A percentile compares a stretch with the other conserved stretches of the same genome.
Conservation (phyloP, 2,113 vertebrate species). For the Scomber japonicus region DNA sequence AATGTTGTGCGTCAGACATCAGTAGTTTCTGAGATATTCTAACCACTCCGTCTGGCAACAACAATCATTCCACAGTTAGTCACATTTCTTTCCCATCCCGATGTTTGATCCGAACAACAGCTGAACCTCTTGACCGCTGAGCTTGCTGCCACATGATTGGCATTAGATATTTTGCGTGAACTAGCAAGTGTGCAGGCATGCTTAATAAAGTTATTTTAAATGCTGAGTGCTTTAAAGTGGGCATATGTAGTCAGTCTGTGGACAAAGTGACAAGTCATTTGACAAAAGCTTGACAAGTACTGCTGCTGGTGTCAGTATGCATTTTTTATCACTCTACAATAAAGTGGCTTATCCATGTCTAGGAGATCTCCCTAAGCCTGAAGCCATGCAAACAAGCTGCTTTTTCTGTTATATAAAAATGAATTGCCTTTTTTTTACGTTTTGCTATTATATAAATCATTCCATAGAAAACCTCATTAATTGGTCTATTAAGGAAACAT, state of each 20-base stretch:
- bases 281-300: not conserved
- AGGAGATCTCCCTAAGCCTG: not conserved
- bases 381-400: slow-evolving; percentile 22
- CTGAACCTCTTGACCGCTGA: too few species aligned
- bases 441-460: slow-evolving; percentile 61
- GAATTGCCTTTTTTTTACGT: slow-evolving; percentile 57
- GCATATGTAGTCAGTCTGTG: not conserved
- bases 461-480: slow-evolving; percentile 70
- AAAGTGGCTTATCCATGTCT: slow-evolving; percentile 11
- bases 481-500: slow-evolving; percentile 67
- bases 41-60: too few species aligned
- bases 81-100: too few species aligned
- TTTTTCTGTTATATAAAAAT: slow-evolving; percentile 36
- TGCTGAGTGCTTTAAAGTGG: too few species aligned
- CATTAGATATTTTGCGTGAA: too few species aligned
- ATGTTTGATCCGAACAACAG: too few species aligned
- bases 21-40: too few species aligned
- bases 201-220: too few species aligned
- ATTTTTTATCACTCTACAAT: not conserved
- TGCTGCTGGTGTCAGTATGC: slow-evolving; percentile 3
- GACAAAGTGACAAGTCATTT: not conserved
- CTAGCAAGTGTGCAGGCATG: too few species aligned
- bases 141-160: too few species aligned
- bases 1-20: too few species aligned
- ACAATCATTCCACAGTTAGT: too few species aligned